Base-by-base conservation (phyloP, 1,140 invertebrate species). In the Psilanteris sp. region DNA sequence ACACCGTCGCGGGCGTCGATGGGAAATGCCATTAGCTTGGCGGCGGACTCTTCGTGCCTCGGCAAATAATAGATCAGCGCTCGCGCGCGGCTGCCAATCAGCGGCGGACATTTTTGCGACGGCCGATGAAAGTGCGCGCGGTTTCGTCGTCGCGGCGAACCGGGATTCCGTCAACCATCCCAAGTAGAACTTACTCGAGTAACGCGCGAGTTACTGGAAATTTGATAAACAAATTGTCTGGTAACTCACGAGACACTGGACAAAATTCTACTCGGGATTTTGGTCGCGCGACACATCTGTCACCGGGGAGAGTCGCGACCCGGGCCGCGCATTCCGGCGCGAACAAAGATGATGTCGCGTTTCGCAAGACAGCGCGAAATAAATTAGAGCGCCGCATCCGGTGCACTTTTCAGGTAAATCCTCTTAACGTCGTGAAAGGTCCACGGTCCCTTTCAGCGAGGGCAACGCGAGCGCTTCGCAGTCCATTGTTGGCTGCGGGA, bases 381-480 rank as follows among this genome's bases (percentile, higher is more conserved):
- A 86, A 88, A 87, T 88, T 88, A 80, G 83, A 76, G 78, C 76
- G 74, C 75, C 83, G 79, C 79, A 81, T 85, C 80, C 79, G 79
- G 74, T 78, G 10, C 46, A 74, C 77, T 57, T 46, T 68, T 44
- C 82, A 83, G 86, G 82, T 81, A 86, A 87, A 86, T 82, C 83
- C 80, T 75, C 83, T 81, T 83, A 26, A 31, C 68, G 57, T 50
- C 66, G 50, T 81, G 82, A 84, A 87, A 85, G 79, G 83, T 70
- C 46, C 54, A 57, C 43, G 44, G 31, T 50, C 37, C 31, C 57
- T 64, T 81, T 80, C 43, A 67, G 74, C 62, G 13, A 11, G 8
- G 9, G 0, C 71, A 70, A n/a, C n/a, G 48, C 68, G 61, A 24
- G 48, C 29, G 32, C 29, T 85, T 87, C 78, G 74, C 85, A 81